These are phyloP conservation scores for Lagria hirta DNA, from an alignment of 2,888 invertebrate species.

Conservation along the genomic window DNA sequence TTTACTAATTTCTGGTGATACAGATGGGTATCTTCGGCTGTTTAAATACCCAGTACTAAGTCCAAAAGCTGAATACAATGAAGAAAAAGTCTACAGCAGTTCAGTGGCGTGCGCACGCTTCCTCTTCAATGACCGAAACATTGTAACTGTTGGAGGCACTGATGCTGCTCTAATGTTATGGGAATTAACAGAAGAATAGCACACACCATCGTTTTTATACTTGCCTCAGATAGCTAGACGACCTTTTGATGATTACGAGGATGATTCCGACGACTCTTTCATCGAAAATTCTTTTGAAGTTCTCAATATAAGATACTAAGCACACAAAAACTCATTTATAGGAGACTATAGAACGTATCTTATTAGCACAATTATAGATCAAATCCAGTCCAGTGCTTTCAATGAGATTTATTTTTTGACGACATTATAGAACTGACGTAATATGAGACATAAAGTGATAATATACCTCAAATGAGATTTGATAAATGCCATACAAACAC, in stretches of 20 bases:
- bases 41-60: constrained; percentile 78
- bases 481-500: too few species aligned
- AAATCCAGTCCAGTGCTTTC: not conserved
- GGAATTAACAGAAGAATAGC: constrained; percentile 82
- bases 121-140: constrained; percentile 81
- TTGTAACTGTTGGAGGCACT: constrained; percentile 83
- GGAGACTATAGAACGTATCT: too few species aligned
- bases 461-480: constrained; percentile 20
- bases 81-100: constrained; percentile 85
- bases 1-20: constrained; percentile 80
- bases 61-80: constrained; percentile 84
- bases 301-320: constrained; percentile 43
- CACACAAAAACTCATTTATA: constrained; percentile 7
- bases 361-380: too few species aligned
- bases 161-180: constrained; percentile 90
- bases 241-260: constrained; percentile 30
- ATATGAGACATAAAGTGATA: constrained; percentile 24
- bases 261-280: constrained; percentile 46
- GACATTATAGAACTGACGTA: constrained; percentile 17
- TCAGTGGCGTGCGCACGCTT: constrained; percentile 79
- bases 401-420: constrained; percentile 10
- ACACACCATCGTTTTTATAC: constrained; percentile 39
- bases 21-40: constrained; percentile 74
- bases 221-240: constrained; percentile 34
- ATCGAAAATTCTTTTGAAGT: constrained; percentile 49